These are phyloP conservation scores for Dendrocincla fuliginosa DNA, from an alignment of 2,797 vertebrate genomes.

Conservation along the genomic window DNA sequence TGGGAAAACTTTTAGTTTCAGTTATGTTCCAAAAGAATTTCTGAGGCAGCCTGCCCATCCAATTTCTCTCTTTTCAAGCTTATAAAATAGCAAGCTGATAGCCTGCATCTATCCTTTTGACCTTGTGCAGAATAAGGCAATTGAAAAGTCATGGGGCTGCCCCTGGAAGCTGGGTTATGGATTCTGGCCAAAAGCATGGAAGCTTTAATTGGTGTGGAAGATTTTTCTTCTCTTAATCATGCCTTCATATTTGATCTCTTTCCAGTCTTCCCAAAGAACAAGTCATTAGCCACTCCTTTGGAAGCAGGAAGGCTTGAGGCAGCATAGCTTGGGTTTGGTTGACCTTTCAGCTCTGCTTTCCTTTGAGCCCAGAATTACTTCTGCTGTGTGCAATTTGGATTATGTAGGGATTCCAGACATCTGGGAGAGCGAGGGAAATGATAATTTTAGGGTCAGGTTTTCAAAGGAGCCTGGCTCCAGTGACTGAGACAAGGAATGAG, in stretches of 20 bases:
- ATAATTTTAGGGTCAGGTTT: background rate
- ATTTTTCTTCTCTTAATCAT: conserved; percentile 11
- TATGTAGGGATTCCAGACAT: background rate
- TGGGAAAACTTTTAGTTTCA: background rate
- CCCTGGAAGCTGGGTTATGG: background rate
- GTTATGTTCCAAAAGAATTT: background rate
- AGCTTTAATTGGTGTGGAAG: background rate
- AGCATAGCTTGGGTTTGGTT: background rate
- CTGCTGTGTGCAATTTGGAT: background rate
- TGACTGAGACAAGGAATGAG: background rate
- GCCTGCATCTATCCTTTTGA: background rate
- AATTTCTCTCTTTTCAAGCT: background rate
- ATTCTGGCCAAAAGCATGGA: background rate
- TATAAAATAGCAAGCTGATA: background rate
- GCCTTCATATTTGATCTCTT: conserved; percentile 4
- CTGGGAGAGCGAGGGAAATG: background rate
- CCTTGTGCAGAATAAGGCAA: background rate
- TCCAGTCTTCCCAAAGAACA: conserved; percentile 28
- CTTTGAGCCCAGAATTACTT: background rate
- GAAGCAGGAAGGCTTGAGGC: background rate
- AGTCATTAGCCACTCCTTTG: conserved; percentile 21
- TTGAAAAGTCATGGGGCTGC: background rate
- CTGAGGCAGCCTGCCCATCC: background rate
- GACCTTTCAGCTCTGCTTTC: conserved; percentile 8
- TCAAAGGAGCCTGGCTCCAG: background rate